These are phyloP conservation scores for Cataglyphis hispanica DNA, from an alignment of 1,140 invertebrate genomes.

Conservation along the genomic window DNA sequence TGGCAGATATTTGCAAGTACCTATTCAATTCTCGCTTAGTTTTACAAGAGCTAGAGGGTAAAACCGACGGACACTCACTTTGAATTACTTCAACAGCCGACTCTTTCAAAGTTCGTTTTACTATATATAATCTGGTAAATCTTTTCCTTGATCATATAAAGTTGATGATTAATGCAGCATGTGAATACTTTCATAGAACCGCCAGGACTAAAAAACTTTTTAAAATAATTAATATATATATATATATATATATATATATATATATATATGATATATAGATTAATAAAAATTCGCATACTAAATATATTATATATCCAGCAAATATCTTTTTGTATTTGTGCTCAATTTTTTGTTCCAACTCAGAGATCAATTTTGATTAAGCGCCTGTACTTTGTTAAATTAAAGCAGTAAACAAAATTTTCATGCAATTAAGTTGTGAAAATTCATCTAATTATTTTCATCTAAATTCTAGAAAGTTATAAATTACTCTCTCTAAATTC, in stretches of 20 bases:
- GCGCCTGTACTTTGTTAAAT: not conserved
- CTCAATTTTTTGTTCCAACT: not conserved
- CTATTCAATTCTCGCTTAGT: slow-evolving; percentile 41
- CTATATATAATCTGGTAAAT: not conserved
- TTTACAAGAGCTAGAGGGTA: slow-evolving; percentile 4
- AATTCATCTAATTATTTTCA: not conserved
- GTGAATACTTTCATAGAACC: not conserved
- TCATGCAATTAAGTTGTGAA: not conserved
- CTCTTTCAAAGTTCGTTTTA: not conserved
- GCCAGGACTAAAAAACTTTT: not conserved
- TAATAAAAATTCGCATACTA: not conserved
- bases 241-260: not conserved
- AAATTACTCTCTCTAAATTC: not conserved
- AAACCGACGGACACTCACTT: not conserved
- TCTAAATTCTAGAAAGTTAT: not conserved
- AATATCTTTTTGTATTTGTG: not conserved
- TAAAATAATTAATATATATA: not conserved
- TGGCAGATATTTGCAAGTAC: slow-evolving; percentile 30
- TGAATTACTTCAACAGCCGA: slow-evolving; percentile 9
- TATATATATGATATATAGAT: not conserved
- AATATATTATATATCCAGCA: too few species aligned
- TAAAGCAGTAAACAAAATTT: not conserved
- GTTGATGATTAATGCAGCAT: not conserved
- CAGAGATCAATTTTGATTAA: not conserved
- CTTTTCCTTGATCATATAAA: not conserved